Evolutionary conservation across 92 coral and sea anemone species (phyloP).

Genomic region (Porites evermanni): DNA sequence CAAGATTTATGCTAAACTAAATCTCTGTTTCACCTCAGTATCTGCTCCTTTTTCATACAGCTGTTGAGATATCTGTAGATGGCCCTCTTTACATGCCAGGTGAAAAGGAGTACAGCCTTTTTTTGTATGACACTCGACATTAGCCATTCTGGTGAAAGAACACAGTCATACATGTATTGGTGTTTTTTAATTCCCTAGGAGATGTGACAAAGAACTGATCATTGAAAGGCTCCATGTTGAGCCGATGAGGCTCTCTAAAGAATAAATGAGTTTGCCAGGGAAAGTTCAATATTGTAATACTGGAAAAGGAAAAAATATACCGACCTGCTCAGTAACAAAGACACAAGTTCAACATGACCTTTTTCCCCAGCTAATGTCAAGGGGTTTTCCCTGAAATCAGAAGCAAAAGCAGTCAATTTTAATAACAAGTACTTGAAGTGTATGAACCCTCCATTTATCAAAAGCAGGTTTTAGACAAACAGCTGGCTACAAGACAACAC

Average conservation of each 20-base stretch:
- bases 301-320: neutral
- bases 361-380: slow-evolving; percentile 95
- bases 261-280: too few relatives aligned
- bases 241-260: neutral
- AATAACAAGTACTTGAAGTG: too few relatives aligned
- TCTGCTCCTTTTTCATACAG: slow-evolving; percentile 90
- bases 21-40: slow-evolving; percentile 75
- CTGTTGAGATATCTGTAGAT: slow-evolving; percentile 86
- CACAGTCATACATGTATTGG: too few relatives aligned
- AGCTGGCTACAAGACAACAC: too few relatives aligned
- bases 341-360: slow-evolving; percentile 92
- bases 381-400: slow-evolving; percentile 88
- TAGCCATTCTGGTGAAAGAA: slow-evolving; percentile 75
- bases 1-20: too few relatives aligned
- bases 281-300: too few relatives aligned
- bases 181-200: neutral
- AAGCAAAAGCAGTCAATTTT: neutral
- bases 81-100: slow-evolving; percentile 96
- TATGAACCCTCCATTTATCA: too few relatives aligned
- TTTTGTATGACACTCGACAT: slow-evolving; percentile 98
- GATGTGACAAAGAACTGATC: too few relatives aligned
- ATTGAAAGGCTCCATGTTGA: too few relatives aligned
- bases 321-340: slow-evolving; percentile 51
- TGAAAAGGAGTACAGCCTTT: slow-evolving; percentile 98
- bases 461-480: too few relatives aligned